Conservation (phyloP, 2,888 invertebrate genomes). For the Thereva unica region DNA sequence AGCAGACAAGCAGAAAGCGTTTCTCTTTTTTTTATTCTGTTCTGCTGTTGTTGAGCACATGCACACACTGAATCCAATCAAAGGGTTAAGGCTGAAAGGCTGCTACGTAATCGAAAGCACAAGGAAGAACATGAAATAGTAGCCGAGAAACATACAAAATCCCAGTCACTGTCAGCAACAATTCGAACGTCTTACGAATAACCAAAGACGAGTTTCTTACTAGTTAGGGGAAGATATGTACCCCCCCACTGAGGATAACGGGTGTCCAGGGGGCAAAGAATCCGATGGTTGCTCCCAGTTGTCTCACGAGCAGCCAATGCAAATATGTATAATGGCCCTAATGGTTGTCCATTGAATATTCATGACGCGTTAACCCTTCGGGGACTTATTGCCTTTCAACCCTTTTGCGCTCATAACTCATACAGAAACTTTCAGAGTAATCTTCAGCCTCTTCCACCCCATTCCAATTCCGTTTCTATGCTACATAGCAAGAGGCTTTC, state of each 20-base stretch:
- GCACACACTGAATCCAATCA: slow-evolving; percentile 12
- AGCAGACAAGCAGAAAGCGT: slow-evolving; percentile 3
- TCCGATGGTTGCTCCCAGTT: too few relatives aligned
- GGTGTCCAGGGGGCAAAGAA: neutral
- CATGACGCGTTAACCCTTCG: slow-evolving; percentile 40
- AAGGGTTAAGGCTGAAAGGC: slow-evolving; percentile 9
- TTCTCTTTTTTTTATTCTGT: slow-evolving; percentile 6
- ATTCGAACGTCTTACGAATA: slow-evolving; percentile 22
- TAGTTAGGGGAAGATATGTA: slow-evolving; percentile 12
- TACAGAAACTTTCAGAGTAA: neutral
- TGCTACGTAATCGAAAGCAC: slow-evolving; percentile 20
- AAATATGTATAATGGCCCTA: slow-evolving; percentile 34
- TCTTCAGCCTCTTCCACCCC: too few relatives aligned
- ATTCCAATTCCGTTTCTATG: too few relatives aligned
- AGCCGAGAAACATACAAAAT: neutral
- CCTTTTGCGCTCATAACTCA: slow-evolving; percentile 28
- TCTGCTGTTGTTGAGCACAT: neutral
- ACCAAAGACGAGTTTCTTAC: slow-evolving; percentile 16
- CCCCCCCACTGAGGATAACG: neutral
- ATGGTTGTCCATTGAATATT: slow-evolving; percentile 41
- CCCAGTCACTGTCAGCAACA: slow-evolving; percentile 12
- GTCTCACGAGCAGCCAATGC: slow-evolving; percentile 13
- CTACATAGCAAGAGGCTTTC: neutral
- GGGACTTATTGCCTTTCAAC: slow-evolving; percentile 38
- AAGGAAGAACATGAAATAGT: neutral